Evolutionary conservation across 2,113 vertebrate genomes (phyloP).

Genomic region (Turdus rufiventris): DNA sequence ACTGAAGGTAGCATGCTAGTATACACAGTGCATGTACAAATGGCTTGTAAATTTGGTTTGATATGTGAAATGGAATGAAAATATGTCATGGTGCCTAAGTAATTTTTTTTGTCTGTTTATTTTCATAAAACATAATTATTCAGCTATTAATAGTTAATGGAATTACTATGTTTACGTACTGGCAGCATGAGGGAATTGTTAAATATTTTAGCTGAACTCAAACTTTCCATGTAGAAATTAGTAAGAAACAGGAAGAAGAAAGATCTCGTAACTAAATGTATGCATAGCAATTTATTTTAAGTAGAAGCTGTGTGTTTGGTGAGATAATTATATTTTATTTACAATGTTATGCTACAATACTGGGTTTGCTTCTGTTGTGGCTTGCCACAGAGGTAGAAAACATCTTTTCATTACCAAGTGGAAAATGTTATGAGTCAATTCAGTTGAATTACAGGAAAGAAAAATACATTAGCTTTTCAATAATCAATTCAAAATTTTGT

Average conservation of each 20-base stretch:
- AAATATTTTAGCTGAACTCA: background rate
- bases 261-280: background rate
- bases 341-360: accelerated
- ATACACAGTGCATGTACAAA: background rate
- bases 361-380: background rate
- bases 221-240: background rate
- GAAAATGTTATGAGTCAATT: background rate
- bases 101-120: background rate
- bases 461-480: background rate
- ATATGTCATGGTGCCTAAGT: background rate
- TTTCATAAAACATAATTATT: background rate
- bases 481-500: background rate
- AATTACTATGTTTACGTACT: background rate
- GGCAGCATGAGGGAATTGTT: background rate
- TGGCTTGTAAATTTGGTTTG: background rate
- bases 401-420: background rate
- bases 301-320: background rate
- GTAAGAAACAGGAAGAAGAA: background rate
- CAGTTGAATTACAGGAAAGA: background rate
- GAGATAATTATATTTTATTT: background rate
- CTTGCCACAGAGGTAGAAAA: background rate
- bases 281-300: background rate
- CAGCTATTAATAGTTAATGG: background rate
- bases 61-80: background rate
- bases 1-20: background rate